phyloP scores from a whole-genome alignment of 2,113 vertebrate species.

The Rhombomys opimus region DNA sequence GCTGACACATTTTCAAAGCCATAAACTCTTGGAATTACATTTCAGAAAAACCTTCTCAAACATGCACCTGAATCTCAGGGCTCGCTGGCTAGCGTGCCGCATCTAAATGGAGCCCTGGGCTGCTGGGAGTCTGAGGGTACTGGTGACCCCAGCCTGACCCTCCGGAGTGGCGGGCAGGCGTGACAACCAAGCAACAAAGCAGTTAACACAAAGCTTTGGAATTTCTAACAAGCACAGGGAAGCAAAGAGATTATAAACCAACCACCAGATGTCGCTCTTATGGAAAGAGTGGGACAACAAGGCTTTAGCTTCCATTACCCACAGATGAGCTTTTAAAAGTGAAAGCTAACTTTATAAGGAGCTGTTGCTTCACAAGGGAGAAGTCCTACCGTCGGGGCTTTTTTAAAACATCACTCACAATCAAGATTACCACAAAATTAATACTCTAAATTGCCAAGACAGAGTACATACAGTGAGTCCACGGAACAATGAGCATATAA shows the following conservation, averaged over 20 bases:
- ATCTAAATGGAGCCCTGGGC: background rate
- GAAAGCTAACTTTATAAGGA: background rate
- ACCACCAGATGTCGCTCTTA: constrained; percentile 78
- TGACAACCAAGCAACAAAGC: constrained; percentile 22
- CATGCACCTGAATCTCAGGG: background rate
- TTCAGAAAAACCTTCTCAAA: background rate
- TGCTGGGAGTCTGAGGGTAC: background rate
- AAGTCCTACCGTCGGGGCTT: constrained; percentile 8
- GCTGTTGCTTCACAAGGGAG: background rate
- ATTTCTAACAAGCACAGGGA: constrained; percentile 16
- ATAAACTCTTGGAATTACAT: constrained; percentile 31
- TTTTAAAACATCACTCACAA: background rate
- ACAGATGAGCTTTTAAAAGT: background rate
- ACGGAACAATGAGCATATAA: background rate
- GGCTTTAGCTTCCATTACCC: background rate
- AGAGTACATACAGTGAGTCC: background rate
- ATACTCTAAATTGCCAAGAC: constrained; percentile 1
- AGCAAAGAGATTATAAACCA: constrained; percentile 32
- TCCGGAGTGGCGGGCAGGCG: too few relatives aligned
- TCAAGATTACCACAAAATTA: constrained; percentile 32
- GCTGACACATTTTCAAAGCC: background rate
- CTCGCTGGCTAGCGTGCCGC: background rate
- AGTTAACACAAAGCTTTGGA: background rate
- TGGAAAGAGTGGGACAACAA: background rate
- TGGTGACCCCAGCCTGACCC: background rate